Evolutionary conservation across 35 echinoderm and acorn worm species (phyloP), one percentile per base, ranked within the genome.

Genomic region (Heliocidaris tuberculata): DNA sequence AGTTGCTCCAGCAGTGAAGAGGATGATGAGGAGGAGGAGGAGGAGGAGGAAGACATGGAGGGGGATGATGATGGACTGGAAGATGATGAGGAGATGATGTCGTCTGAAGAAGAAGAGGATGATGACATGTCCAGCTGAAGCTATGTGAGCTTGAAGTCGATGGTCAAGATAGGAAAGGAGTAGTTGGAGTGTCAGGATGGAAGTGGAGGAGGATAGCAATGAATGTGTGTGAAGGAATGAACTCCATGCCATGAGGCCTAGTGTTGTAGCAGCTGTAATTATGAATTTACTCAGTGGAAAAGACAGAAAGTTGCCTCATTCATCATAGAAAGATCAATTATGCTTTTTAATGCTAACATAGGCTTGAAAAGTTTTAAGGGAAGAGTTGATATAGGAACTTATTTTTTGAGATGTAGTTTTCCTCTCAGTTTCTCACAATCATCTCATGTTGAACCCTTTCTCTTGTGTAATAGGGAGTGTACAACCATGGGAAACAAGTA

Each of bases 11-110:
- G 60, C 15, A 95, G 94, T 49, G 93, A 94, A 17, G 95, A 94
- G 21, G 93, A 92, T 15, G 94, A 94, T 5, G 97, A 98, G 19
- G 95, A 85, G 88, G 97, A 97, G 4, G 95, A 93, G 6, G 94
- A 92, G 10, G 92, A 95, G 30, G 91, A 95, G 0, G 96, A 96
- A 17, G 65, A 50, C 2, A 78, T 87, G 85, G 94, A 90, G 21
- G 61, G 91, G 90, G 88, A 97, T 85, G 90, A 94, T 12, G 59
- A 96, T 49, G 86, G 93, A 30, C 48, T 50, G 1, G 94, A 86
- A 50, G 92, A 94, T 7, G 93, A 94, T 86, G 94, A 94, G 2
- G 85, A 87, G 31, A 95, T 91, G 54, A 94, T 95, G 94, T 93
- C 94, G 21, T 95, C 96, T 10, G 85, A 86, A 27, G 94, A 95